Evolutionary conservation across 2,113 vertebrate genomes (phyloP).

Genomic region (Pedionomus torquatus): DNA sequence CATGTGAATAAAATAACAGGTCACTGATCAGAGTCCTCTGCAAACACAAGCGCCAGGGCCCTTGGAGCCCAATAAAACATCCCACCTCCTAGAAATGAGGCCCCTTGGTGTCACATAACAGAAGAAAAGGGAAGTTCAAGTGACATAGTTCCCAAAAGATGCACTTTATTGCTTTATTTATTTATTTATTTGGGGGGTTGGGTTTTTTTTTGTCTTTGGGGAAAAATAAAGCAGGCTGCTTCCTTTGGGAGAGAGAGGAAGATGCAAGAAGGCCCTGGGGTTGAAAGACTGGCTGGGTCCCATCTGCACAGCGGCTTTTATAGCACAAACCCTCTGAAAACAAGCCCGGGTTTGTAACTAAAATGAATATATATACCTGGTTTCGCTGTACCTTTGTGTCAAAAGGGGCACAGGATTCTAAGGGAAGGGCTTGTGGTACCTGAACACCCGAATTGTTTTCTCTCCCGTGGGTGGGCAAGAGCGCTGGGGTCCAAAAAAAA

Average conservation of each 20-base stretch:
- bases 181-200: not conserved
- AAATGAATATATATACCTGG: rapidly evolving
- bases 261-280: not conserved
- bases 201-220: not conserved
- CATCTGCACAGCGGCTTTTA: not conserved
- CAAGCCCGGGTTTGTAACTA: not conserved
- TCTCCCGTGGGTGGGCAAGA: not conserved
- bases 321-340: not conserved
- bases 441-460: rapidly evolving
- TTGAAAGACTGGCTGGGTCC: not conserved
- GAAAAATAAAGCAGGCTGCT: not conserved
- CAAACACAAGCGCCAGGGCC: not conserved
- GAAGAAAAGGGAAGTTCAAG: not conserved
- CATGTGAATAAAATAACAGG: not conserved
- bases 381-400: not conserved
- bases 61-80: not conserved
- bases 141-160: not conserved
- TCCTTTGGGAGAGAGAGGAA: not conserved
- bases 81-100: too few species aligned
- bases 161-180: too few species aligned
- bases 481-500: rapidly evolving
- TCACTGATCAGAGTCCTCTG: not conserved
- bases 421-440: not conserved
- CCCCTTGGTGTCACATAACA: not conserved
- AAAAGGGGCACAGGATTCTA: not conserved